Conservation (phyloP, 2,113 vertebrate species). For the Salvator merianae region DNA sequence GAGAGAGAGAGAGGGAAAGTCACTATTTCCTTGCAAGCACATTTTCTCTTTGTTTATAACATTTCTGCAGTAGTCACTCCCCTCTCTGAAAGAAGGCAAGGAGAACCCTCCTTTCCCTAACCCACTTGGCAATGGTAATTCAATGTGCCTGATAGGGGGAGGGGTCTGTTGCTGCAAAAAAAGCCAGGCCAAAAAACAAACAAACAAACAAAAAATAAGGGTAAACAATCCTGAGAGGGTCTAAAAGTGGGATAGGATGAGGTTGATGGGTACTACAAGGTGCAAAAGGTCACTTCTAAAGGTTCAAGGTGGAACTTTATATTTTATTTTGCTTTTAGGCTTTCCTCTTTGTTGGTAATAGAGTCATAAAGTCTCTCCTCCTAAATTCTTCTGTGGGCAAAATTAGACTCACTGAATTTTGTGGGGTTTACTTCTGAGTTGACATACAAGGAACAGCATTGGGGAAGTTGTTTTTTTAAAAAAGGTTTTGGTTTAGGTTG, state of each 20-base stretch:
- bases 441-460: background rate
- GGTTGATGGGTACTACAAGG: background rate
- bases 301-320: constrained; percentile 31
- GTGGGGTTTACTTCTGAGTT: background rate
- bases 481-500: background rate
- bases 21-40: no score
- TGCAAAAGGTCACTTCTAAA: background rate
- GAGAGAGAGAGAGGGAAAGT: background rate
- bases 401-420: background rate
- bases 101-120: constrained; percentile 25
- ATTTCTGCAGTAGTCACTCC: background rate
- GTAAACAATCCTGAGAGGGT: background rate
- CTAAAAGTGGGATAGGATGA: background rate
- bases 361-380: background rate
- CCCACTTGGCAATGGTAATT: constrained; percentile 26
- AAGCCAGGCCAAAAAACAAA: background rate
- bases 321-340: background rate
- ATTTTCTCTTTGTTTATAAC: no score
- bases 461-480: background rate
- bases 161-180: no score
- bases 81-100: background rate
- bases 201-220: constrained; percentile 10
- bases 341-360: background rate
- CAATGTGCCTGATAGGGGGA: constrained; percentile 2
- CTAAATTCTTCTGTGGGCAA: background rate